phyloP scores from a whole-genome alignment of 2,113 vertebrate genomes.

The Eurypyga helias region DNA sequence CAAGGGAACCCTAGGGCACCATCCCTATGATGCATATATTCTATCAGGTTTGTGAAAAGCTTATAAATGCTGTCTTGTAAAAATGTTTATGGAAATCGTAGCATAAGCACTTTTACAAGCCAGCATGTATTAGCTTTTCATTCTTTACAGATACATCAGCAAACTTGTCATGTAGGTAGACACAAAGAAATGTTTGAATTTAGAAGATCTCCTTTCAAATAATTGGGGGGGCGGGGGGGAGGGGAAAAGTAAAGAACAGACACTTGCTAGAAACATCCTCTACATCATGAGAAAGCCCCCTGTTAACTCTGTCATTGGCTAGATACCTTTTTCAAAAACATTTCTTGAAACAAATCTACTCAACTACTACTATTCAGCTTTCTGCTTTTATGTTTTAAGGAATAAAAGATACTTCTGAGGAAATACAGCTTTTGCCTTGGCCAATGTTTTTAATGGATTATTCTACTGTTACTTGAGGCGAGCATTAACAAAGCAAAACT shows the following conservation, averaged over 20 bases:
- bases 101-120: background rate
- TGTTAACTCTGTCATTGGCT: background rate
- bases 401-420: background rate
- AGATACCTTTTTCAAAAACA: background rate
- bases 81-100: background rate
- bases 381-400: background rate
- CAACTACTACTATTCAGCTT: background rate
- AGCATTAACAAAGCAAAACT: background rate
- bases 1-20: background rate
- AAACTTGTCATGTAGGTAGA: background rate
- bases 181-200: background rate
- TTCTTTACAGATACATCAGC: background rate
- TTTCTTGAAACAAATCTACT: background rate
- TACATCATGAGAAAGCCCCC: background rate
- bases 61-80: background rate
- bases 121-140: background rate
- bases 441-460: background rate
- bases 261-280: background rate
- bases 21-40: background rate
- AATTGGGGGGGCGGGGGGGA: background rate
- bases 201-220: background rate
- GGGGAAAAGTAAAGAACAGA: background rate
- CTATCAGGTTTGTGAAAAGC: background rate
- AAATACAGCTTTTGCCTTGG: background rate
- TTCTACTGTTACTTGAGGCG: background rate